Conservation (phyloP, 2,888 invertebrate genomes). For the Laspeyria flexula region DNA sequence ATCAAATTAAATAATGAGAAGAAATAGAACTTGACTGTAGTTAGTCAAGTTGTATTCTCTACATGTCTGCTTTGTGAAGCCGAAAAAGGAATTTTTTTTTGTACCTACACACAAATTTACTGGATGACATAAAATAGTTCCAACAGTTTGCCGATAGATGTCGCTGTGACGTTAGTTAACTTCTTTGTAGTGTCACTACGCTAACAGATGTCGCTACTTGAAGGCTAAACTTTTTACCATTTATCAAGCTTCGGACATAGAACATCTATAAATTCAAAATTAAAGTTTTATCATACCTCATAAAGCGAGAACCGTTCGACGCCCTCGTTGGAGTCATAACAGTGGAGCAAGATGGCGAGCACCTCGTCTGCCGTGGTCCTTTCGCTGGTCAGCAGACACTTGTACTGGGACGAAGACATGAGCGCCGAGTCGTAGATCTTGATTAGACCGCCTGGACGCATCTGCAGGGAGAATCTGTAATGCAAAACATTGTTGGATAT, state of each 20-base stretch:
- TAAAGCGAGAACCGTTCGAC: slow-evolving; percentile 95
- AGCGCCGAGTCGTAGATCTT: slow-evolving; percentile 96
- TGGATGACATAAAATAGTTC: not conserved
- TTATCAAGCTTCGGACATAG: no score
- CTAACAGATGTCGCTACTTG: not conserved
- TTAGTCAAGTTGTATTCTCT: no score
- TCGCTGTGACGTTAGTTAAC: not conserved
- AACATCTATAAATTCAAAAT: no score
- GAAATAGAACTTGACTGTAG: no score
- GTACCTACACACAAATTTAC: no score
- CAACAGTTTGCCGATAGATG: not conserved
- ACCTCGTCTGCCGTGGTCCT: slow-evolving; percentile 95
- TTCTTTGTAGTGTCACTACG: not conserved
- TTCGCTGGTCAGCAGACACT: slow-evolving; percentile 95
- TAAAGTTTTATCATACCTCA: slow-evolving; percentile 87
- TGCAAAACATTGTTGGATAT: not conserved
- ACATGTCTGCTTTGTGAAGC: no score
- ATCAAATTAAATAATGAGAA: no score
- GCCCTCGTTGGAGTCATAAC: slow-evolving; percentile 93
- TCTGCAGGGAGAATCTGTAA: slow-evolving; percentile 93
- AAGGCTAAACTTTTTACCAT: no score
- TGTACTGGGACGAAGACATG: slow-evolving; percentile 96
- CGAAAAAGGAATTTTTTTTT: no score
- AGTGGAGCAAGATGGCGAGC: slow-evolving; percentile 92
- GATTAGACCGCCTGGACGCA: slow-evolving; percentile 95